Evolutionary conservation across 2,113 vertebrate species (phyloP).

Genomic region (Gymnorhina tibicen): DNA sequence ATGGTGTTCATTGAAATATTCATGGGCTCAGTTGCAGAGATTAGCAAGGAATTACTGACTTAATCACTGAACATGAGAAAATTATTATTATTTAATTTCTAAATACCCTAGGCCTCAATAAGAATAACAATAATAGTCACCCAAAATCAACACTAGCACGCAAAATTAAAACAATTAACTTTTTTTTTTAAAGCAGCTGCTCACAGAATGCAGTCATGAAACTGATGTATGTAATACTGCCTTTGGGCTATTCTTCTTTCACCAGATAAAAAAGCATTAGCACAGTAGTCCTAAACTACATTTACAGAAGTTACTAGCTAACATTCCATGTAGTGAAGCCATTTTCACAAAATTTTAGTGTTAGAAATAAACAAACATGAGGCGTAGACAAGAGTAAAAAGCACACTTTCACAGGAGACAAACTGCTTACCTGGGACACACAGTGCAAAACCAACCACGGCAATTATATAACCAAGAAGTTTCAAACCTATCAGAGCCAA

Average conservation of each 20-base stretch:
- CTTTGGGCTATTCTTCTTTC: not conserved
- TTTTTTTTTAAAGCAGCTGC: not conserved
- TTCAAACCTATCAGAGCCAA: slow-evolving; percentile 61
- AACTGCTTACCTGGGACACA: slow-evolving; percentile 68
- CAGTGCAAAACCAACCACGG: slow-evolving; percentile 68
- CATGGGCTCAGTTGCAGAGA: not conserved
- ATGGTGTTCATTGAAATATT: not conserved
- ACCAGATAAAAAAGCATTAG: not conserved
- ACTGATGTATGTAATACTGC: not conserved
- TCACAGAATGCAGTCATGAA: not conserved
- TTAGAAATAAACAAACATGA: not conserved
- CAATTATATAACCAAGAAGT: slow-evolving; percentile 65
- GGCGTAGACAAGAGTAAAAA: not conserved
- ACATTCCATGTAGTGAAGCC: not conserved
- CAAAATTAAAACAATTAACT: not conserved
- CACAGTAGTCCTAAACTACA: not conserved
- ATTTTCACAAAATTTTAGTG: not conserved
- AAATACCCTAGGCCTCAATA: not conserved
- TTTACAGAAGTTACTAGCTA: not conserved
- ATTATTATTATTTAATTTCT: not conserved
- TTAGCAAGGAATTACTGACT: not conserved
- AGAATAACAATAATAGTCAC: not conserved
- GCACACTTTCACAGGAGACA: not conserved
- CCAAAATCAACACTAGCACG: not conserved
- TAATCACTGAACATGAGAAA: not conserved